phyloP scores from a whole-genome alignment of 2,888 invertebrate genomes.

The Liodrosophila aerea region DNA sequence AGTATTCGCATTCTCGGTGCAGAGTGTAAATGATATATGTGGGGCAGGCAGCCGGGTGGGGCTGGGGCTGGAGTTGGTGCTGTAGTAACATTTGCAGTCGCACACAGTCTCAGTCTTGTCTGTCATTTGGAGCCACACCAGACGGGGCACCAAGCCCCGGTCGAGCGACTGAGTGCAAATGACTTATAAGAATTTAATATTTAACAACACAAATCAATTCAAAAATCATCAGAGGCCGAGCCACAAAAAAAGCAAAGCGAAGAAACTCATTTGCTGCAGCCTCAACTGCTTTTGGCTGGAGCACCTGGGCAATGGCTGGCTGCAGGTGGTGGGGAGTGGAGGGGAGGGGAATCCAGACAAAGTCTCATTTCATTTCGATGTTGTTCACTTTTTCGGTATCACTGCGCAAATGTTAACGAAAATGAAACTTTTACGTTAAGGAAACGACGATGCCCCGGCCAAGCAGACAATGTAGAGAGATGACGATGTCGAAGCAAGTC shows the following conservation, averaged over 20 bases:
- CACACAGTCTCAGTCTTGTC: constrained; percentile 52
- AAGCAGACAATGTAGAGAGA: constrained; percentile 55
- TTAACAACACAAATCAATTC: constrained; percentile 81
- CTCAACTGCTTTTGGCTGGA: constrained; percentile 11
- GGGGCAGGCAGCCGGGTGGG: constrained; percentile 33
- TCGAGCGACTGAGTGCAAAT: constrained; percentile 70
- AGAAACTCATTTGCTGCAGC: constrained; percentile 67
- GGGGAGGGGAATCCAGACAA: constrained; percentile 48
- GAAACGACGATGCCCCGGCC: constrained; percentile 60
- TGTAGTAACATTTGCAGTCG: constrained; percentile 31
- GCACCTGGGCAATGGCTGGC: constrained; percentile 1
- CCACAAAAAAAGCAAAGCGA: constrained; percentile 33
- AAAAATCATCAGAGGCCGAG: constrained; percentile 71
- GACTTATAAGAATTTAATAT: constrained; percentile 81
- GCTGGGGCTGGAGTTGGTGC: constrained; percentile 14
- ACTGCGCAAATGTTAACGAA: constrained; percentile 70
- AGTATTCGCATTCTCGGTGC: constrained; percentile 33
- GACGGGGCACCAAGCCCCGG: constrained; percentile 3
- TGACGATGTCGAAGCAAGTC: constrained; percentile 17
- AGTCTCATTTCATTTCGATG: constrained; percentile 72
- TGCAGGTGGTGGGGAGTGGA: neutral
- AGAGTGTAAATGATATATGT: constrained; percentile 79
- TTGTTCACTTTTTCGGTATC: constrained; percentile 62
- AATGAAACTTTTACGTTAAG: constrained; percentile 70
- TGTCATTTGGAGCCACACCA: constrained; percentile 63